A percentile compares a stretch with the other conserved stretches of the same genome.
phyloP scores from a whole-genome alignment of 2,113 vertebrate species.

The Neotragus pygmaeus region DNA sequence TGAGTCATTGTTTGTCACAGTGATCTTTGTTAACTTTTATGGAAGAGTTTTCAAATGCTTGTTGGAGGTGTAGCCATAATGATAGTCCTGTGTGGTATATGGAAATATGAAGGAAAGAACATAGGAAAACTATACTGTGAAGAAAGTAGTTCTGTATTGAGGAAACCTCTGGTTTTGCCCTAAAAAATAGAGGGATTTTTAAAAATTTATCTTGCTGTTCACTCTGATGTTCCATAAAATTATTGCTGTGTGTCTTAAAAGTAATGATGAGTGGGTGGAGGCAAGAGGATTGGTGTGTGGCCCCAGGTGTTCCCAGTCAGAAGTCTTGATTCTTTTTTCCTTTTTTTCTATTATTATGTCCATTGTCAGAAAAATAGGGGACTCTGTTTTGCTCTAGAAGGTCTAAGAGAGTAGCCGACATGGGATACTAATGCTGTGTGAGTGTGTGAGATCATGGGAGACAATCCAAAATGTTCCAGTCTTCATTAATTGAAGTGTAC shows the following conservation, averaged over 20 bases:
- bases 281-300: constrained; percentile 45
- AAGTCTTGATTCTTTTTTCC: constrained; percentile 45
- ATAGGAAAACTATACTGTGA: background rate
- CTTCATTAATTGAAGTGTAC: constrained; percentile 33
- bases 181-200: background rate
- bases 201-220: background rate
- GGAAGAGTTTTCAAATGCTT: background rate
- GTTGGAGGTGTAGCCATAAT: background rate
- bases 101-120: background rate
- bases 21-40: constrained; percentile 6
- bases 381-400: background rate
- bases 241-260: constrained; percentile 42
- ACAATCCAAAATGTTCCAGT: constrained; percentile 38
- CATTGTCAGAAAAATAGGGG: constrained; percentile 41
- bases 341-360: constrained; percentile 26
- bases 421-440: constrained; percentile 47
- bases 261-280: background rate
- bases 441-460: constrained; percentile 35
- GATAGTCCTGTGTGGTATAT: background rate
- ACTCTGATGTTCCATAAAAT: constrained; percentile 40
- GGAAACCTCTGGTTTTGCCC: background rate
- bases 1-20: constrained; percentile 8
- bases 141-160: background rate
- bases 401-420: constrained; percentile 2
- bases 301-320: constrained; percentile 44